Conservation (phyloP, 2,797 vertebrate species). For the Diglossa cyanea region DNA sequence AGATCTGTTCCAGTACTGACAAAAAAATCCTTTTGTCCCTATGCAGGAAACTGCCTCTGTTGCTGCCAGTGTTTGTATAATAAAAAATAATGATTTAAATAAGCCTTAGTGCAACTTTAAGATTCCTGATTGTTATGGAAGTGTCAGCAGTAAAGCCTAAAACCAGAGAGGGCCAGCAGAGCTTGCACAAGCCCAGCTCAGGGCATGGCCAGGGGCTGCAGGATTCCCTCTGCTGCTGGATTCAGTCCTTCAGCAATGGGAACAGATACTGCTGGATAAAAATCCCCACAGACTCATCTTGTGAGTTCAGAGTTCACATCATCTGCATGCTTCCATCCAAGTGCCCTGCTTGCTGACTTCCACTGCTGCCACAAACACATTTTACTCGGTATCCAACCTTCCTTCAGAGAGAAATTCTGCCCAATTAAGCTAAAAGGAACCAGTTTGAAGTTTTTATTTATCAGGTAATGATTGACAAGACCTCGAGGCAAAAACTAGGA, state of each 20-base stretch:
- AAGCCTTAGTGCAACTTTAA: not conserved
- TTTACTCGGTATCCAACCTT: not conserved
- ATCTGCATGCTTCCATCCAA: not conserved
- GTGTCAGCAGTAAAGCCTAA: not conserved
- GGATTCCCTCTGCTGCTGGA: not conserved
- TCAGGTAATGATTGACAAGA: conserved; percentile 68
- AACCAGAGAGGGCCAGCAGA: not conserved
- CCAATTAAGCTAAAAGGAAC: conserved; percentile 53
- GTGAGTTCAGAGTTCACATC: not conserved
- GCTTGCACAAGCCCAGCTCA: not conserved
- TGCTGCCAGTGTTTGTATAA: not conserved
- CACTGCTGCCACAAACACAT: not conserved
- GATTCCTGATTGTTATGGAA: not conserved
- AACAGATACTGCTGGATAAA: not conserved
- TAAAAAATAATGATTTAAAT: conserved; percentile 35
- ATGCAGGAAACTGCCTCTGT: not conserved
- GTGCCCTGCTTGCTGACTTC: not conserved
- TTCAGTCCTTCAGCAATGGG: not conserved
- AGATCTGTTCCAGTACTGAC: conserved; percentile 26
- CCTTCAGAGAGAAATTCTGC: conserved; percentile 10
- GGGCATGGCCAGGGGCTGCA: not conserved
- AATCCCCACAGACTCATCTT: not conserved
- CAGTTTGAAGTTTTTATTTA: conserved; percentile 65
- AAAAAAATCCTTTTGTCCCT: conserved; percentile 1
- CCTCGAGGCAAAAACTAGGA: conserved; percentile 51